Evolutionary conservation across 1,140 invertebrate species (phyloP), one percentile per base, ranked within the genome.

Genomic region (Littorina saxatilis): DNA sequence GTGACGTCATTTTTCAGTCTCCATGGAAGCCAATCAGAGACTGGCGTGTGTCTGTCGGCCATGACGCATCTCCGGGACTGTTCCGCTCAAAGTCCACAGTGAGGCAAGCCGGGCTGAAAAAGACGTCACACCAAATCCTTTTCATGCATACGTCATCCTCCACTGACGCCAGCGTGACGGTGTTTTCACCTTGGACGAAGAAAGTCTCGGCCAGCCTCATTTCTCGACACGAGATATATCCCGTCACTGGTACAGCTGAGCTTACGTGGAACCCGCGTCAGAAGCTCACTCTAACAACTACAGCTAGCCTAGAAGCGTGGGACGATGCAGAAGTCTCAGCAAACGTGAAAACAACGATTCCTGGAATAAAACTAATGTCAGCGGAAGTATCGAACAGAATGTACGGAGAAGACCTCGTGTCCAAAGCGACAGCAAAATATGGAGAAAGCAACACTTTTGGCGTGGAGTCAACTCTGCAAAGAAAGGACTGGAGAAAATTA

Each of bases 11-110:
- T 11, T 15, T 78, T 29, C 55, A 78, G 39, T 55, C 76, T 27
- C 76, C 58, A 1, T 78, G 76, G 76, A 37, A 63, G 15, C 55
- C 75, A 63, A 35, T 78, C 52, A 78, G 55, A 55, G 76, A 78
- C 35, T 66, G 35, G 58, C 35, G 52, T 27, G 32, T 43, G n/a
- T 78, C 76, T 7, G 23, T 66, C 9, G 35, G 29, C 55, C 76
- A 66, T 11, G 76, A 39, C 29, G 29, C 39, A 11, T 29, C 32
- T 1, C 37, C 76, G 1, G 76, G 55, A 7, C 9, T 39, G n/a
- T 43, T 78, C 20, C 52, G 32, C 15, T 78, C 76, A 23, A 61
- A 78, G 20, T 78, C 58, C 15, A 27, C 76, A 0, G 23, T 78
- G 11, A 55, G 55, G 7, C 58, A 23, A 27, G 52, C 35, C 29